Evolutionary conservation across 2,797 vertebrate genomes (phyloP).

Genomic region (Aulostomus chinensis): DNA sequence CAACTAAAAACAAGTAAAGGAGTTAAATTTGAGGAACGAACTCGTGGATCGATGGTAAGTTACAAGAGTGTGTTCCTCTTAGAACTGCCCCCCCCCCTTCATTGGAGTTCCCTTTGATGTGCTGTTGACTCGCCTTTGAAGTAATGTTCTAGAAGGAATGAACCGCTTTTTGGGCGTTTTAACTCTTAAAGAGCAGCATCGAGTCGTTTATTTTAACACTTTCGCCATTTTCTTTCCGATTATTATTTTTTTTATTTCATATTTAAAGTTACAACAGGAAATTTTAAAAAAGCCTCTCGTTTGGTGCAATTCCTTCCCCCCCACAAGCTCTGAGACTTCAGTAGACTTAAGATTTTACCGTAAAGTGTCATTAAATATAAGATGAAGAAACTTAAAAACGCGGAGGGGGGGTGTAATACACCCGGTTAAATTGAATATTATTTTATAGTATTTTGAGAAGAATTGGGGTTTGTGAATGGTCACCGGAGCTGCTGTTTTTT

Average conservation of each 20-base stretch:
- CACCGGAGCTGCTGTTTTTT: too few species aligned
- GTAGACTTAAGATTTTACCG: constrained; percentile 44
- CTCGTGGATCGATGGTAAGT: constrained; percentile 88
- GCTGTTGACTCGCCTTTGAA: constrained; percentile 80
- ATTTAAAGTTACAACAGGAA: constrained; percentile 14
- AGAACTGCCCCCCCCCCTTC: constrained; percentile 64
- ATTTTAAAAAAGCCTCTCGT: constrained; percentile 29
- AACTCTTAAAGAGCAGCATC: constrained; percentile 9
- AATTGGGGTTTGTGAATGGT: too few species aligned
- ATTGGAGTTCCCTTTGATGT: constrained; percentile 84
- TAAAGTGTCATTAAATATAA: constrained; percentile 9
- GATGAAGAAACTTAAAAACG: constrained; percentile 9
- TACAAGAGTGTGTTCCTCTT: constrained; percentile 68
- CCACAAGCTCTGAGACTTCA: constrained; percentile 55
- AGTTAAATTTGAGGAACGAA: constrained; percentile 67
- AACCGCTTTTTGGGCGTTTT: constrained; percentile 62
- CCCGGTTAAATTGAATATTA: background rate
- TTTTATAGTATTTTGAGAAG: too few species aligned
- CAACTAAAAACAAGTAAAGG: too few species aligned
- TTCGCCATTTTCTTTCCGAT: background rate
- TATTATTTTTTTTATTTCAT: background rate
- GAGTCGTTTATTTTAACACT: background rate
- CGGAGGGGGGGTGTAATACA: background rate
- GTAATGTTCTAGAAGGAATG: constrained; percentile 62
- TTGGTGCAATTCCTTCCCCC: constrained; percentile 57